Conservation (phyloP, 2,113 vertebrate genomes). For the Hemiscyllium ocellatum region DNA sequence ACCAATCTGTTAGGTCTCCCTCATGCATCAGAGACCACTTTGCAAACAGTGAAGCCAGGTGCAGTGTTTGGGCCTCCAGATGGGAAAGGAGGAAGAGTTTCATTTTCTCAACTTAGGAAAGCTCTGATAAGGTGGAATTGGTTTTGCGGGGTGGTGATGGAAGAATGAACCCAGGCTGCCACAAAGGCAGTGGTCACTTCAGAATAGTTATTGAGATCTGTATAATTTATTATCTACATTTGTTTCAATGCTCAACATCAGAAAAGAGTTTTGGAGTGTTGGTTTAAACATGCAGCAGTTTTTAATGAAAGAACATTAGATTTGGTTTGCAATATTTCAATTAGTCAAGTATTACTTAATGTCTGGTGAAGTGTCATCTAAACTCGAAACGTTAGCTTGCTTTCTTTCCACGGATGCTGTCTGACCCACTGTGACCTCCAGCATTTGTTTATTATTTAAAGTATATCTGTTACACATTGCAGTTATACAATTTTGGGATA, state of each 20-base stretch:
- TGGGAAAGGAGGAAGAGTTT: not conserved
- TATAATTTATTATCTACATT: not conserved
- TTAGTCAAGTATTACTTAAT: not conserved
- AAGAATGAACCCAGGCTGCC: not conserved
- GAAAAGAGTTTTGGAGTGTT: not conserved
- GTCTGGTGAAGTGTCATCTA: no score
- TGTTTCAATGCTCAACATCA: not conserved
- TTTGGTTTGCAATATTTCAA: not conserved
- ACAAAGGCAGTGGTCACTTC: not conserved
- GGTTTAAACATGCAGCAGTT: not conserved
- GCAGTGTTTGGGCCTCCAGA: not conserved
- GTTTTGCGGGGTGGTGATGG: not conserved
- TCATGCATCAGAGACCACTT: not conserved
- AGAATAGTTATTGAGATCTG: not conserved
- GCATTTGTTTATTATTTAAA: no score
- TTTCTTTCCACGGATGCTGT: no score
- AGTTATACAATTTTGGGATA: not conserved
- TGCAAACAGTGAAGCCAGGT: not conserved
- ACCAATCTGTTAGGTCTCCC: no score
- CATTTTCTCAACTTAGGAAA: not conserved
- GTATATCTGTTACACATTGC: not conserved
- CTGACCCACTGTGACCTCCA: no score
- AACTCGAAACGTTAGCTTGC: no score
- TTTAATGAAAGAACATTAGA: not conserved
- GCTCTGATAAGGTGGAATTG: not conserved